Conservation (phyloP, 2,888 invertebrate species). For the Oeneis ivallda region DNA sequence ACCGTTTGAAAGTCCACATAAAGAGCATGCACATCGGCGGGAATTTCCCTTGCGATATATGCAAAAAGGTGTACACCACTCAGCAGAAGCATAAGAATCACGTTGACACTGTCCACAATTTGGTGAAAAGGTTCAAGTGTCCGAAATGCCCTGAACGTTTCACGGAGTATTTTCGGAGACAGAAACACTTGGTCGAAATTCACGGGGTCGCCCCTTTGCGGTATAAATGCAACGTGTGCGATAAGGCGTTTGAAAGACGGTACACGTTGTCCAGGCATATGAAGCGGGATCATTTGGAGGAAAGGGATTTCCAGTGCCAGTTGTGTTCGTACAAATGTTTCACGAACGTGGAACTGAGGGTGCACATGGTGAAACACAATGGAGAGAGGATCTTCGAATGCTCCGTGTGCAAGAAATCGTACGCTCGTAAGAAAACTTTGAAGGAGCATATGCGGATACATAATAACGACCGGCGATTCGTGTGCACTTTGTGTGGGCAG, state of each 20-base stretch:
- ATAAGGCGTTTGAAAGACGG: constrained; percentile 47
- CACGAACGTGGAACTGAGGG: constrained; percentile 60
- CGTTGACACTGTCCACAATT: constrained; percentile 58
- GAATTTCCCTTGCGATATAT: constrained; percentile 56
- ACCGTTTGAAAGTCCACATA: constrained; percentile 62
- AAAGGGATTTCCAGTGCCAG: constrained; percentile 57
- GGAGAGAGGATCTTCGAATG: constrained; percentile 68
- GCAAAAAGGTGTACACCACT: constrained; percentile 59
- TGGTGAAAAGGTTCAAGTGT: constrained; percentile 63
- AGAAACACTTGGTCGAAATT: constrained; percentile 62
- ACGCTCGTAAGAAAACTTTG: constrained; percentile 64
- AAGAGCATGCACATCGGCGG: constrained; percentile 63
- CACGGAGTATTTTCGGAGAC: constrained; percentile 63
- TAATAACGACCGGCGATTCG: constrained; percentile 64
- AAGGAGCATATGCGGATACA: constrained; percentile 70
- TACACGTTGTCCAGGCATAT: constrained; percentile 61
- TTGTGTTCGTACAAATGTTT: constrained; percentile 61
- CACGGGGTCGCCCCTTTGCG: constrained; percentile 60
- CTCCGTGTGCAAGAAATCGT: constrained; percentile 66
- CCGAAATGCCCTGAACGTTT: constrained; percentile 64
- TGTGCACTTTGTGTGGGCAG: constrained; percentile 64
- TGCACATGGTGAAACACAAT: constrained; percentile 65
- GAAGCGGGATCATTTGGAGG: constrained; percentile 66
- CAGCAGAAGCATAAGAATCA: constrained; percentile 64
- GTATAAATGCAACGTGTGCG: constrained; percentile 66